phyloP scores from a whole-genome alignment of 2,797 vertebrate genomes.

The Oreochromis grahami region DNA sequence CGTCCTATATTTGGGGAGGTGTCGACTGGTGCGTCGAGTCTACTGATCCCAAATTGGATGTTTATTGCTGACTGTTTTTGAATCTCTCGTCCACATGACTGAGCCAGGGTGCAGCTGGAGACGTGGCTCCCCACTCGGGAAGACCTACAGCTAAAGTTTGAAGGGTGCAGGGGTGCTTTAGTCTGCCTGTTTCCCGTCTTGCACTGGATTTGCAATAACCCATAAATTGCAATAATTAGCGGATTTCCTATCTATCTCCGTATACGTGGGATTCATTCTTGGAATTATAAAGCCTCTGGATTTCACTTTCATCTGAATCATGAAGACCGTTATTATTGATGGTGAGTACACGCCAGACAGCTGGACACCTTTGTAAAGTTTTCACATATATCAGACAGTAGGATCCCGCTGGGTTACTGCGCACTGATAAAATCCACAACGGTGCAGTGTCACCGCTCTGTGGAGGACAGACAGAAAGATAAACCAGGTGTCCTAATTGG shows the following conservation, averaged over 20 bases:
- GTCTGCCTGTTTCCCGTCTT: conserved; percentile 42
- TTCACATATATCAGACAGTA: conserved; percentile 1
- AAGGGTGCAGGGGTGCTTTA: conserved; percentile 44
- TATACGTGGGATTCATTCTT: conserved; percentile 53
- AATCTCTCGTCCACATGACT: conserved; percentile 71
- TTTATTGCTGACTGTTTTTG: conserved; percentile 59
- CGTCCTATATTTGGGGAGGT: conserved; percentile 50
- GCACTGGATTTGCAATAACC: conserved; percentile 63
- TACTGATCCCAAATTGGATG: conserved; percentile 69
- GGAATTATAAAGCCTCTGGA: conserved; percentile 70
- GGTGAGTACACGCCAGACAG: conserved; percentile 66
- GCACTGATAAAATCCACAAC: conserved; percentile 21
- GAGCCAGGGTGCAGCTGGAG: conserved; percentile 72
- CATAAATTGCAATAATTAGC: conserved; percentile 50
- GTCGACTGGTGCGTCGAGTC: conserved; percentile 42
- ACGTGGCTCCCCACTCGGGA: conserved; percentile 75
- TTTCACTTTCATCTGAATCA: conserved; percentile 65
- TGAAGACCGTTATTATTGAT: conserved; percentile 75
- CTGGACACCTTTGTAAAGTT: conserved; percentile 40
- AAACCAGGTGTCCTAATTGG: conserved; percentile 46
- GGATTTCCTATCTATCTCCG: conserved; percentile 51
- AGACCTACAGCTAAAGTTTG: conserved; percentile 80
- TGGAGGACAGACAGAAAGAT: conserved; percentile 9
- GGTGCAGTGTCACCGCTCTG: conserved; percentile 4
- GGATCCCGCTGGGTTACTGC: conserved; percentile 24